A percentile compares a stretch with the other conserved stretches of the same genome.
Conservation (phyloP, 2,113 vertebrate species). For the Helogale parvula region DNA sequence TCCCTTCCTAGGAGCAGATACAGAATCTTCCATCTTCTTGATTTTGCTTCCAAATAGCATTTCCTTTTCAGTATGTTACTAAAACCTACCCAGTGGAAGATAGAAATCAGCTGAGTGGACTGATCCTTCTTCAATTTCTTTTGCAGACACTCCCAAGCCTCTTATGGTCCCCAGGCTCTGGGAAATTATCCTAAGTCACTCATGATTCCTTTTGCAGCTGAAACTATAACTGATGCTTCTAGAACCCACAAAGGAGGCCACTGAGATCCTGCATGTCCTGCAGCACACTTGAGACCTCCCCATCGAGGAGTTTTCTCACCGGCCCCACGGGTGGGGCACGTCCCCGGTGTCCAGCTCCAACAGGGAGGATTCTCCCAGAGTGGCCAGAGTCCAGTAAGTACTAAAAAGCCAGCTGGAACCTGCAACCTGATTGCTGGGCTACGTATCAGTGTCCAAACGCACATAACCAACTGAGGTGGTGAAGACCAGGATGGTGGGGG, state of each 20-base stretch:
- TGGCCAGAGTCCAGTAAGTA: not conserved
- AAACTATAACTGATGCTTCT: not conserved
- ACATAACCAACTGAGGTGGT: fast-evolving
- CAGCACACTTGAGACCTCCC: fast-evolving
- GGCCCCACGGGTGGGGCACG: not conserved
- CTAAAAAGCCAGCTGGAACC: fast-evolving
- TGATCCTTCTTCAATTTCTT: not conserved
- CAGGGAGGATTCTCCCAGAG: fast-evolving
- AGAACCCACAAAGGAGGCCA: not conserved
- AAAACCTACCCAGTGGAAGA: not conserved
- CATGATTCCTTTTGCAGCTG: not conserved
- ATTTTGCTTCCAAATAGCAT: not conserved
- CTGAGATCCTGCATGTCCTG: fast-evolving
- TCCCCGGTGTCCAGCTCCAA: not conserved
- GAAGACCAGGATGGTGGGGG: not conserved
- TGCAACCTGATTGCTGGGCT: not conserved
- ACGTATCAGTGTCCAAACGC: not conserved
- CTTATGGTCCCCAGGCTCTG: not conserved
- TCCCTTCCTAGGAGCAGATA: not conserved
- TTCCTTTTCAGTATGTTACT: not conserved
- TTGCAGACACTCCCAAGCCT: not conserved
- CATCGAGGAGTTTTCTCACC: fast-evolving
- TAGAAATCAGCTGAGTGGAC: fast-evolving
- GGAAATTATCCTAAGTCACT: not conserved
- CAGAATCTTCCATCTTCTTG: not conserved